Conservation (phyloP, 2,888 invertebrate species). For the Epicampocera succincta region DNA sequence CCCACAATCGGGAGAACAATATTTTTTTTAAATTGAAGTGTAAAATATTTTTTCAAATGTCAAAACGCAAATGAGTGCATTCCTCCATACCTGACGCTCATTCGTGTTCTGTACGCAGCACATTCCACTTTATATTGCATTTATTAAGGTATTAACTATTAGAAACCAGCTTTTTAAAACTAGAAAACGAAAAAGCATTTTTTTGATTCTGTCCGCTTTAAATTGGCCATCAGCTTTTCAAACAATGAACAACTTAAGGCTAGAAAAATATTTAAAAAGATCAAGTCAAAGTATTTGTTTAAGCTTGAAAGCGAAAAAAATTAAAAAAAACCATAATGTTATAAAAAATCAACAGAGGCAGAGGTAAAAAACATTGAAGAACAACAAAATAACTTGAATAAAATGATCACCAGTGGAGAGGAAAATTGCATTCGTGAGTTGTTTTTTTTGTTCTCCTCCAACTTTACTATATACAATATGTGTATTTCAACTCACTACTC, state of each 20-base stretch:
- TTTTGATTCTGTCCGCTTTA: not conserved
- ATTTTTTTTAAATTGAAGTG: no score
- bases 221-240: slow-evolving; percentile 27
- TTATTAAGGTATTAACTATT: no score
- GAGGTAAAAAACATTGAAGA: slow-evolving; percentile 1
- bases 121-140: no score
- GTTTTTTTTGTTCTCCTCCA: slow-evolving; percentile 12
- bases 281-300: slow-evolving; percentile 66
- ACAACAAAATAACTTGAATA: slow-evolving; percentile 44
- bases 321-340: slow-evolving; percentile 14
- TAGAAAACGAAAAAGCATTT: no score
- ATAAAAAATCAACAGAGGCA: slow-evolving; percentile 41
- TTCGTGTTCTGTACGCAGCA: no score
- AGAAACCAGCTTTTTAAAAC: no score
- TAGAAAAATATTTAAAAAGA: slow-evolving; percentile 47
- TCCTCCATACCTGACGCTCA: no score
- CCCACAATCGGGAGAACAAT: no score
- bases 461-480: slow-evolving; percentile 5
- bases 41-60: no score
- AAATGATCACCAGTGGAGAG: slow-evolving; percentile 68
- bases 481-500: slow-evolving; percentile 44
- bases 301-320: slow-evolving; percentile 36
- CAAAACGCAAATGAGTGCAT: no score
- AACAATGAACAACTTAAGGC: slow-evolving; percentile 38
- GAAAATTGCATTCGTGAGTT: slow-evolving; percentile 68